Conservation (phyloP, 2,888 invertebrate species). For the Tyria jacobaeae region DNA sequence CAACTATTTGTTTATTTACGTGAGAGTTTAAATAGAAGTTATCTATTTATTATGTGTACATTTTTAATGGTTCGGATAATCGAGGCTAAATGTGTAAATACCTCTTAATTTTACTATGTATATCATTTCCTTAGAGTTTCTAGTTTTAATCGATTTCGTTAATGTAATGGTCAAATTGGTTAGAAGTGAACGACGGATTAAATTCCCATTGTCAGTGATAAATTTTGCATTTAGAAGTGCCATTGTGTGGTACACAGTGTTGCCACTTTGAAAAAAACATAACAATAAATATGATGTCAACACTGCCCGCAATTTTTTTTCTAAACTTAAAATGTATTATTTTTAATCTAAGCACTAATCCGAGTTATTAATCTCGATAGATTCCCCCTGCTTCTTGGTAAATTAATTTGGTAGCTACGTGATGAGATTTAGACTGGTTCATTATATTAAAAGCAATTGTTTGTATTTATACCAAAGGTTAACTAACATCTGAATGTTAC, state of each 20-base stretch:
- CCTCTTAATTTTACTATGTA: constrained; percentile 71
- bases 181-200: constrained; percentile 50
- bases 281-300: constrained; percentile 46
- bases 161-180: constrained; percentile 51
- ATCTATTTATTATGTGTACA: constrained; percentile 80
- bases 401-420: constrained; percentile 14
- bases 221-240: constrained; percentile 81
- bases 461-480: constrained; percentile 52
- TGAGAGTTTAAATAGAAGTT: constrained; percentile 62
- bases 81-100: constrained; percentile 83
- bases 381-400: constrained; percentile 7
- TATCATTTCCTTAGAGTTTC: constrained; percentile 54
- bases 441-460: constrained; percentile 28
- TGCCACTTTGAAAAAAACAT: constrained; percentile 55
- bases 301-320: constrained; percentile 37
- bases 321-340: constrained; percentile 17
- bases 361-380: constrained; percentile 17
- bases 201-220: constrained; percentile 71
- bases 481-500: constrained; percentile 43
- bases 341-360: constrained; percentile 2
- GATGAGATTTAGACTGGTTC: constrained; percentile 33
- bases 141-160: constrained; percentile 48
- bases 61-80: constrained; percentile 70
- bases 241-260: constrained; percentile 70
- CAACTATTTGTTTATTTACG: constrained; percentile 60